Conservation (phyloP, 2,797 vertebrate genomes). For the Champsocephalus esox region DNA sequence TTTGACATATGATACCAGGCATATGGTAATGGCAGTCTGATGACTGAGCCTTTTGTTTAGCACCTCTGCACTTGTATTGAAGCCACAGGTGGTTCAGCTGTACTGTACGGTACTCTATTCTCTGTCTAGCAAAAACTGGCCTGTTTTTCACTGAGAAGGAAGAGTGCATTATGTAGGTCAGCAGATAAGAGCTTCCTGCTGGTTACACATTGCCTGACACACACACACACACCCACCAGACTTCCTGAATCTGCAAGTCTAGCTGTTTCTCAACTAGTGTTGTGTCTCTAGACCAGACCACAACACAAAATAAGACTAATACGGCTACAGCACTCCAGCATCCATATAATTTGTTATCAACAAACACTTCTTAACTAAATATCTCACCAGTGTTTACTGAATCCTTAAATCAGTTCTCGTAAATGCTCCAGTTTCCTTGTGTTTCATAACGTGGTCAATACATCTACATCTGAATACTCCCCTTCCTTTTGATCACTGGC, state of each 20-base stretch:
- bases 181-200: constrained; percentile 80
- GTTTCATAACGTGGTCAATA: neutral
- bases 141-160: constrained; percentile 67
- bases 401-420: neutral
- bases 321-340: neutral
- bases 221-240: constrained; percentile 26
- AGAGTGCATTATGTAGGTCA: constrained; percentile 78
- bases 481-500: neutral
- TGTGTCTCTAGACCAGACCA: constrained; percentile 27
- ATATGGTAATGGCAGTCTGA: constrained; percentile 35
- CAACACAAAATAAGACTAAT: constrained; percentile 7
- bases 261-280: constrained; percentile 37
- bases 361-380: neutral
- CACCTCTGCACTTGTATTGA: constrained; percentile 47
- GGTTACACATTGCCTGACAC: constrained; percentile 75
- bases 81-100: constrained; percentile 73
- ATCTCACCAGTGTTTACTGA: constrained; percentile 1
- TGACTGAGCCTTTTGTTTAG: constrained; percentile 65
- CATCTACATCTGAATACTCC: neutral
- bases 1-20: constrained; percentile 56
- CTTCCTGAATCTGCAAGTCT: constrained; percentile 62
- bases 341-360: neutral
- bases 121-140: constrained; percentile 56
- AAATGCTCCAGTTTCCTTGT: constrained; percentile 10
- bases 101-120: constrained; percentile 3